Percentiles rank a stretch among this genome's conserved stretches.
phyloP scores from a whole-genome alignment of 2,113 vertebrate species.

The Ameiurus melas region DNA sequence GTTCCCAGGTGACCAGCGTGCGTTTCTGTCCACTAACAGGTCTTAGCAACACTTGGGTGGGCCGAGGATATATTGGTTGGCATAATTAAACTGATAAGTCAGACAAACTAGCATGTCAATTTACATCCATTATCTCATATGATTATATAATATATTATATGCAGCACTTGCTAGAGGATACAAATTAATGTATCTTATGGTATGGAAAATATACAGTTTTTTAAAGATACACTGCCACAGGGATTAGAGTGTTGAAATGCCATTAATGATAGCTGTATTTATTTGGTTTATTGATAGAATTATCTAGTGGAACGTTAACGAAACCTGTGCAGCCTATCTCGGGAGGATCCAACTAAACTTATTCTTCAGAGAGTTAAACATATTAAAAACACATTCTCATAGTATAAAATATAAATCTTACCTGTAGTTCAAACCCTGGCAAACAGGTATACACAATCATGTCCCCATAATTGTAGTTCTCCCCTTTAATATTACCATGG shows the following conservation, averaged over 20 bases:
- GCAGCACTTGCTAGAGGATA: background rate
- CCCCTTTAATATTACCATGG: conserved; percentile 79
- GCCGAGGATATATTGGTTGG: background rate
- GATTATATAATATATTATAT: background rate
- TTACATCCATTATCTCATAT: background rate
- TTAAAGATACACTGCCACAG: background rate
- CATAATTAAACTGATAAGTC: background rate
- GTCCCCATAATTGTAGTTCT: conserved; percentile 78
- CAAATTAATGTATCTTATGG: background rate
- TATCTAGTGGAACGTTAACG: background rate
- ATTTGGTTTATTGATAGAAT: background rate
- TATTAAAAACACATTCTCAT: background rate
- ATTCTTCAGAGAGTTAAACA: background rate
- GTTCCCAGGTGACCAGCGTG: background rate
- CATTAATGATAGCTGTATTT: background rate
- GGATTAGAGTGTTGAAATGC: background rate
- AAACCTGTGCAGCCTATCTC: background rate
- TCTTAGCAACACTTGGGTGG: background rate
- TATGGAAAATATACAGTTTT: background rate
- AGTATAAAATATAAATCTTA: conserved; percentile 58
- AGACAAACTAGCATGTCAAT: background rate
- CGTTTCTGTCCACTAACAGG: background rate
- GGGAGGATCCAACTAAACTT: background rate
- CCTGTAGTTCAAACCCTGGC: conserved; percentile 86
- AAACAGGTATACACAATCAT: conserved; percentile 82